These are phyloP conservation scores for Aptenodytes forsteri DNA, from an alignment of 2,113 vertebrate species.

Conservation along the genomic window DNA sequence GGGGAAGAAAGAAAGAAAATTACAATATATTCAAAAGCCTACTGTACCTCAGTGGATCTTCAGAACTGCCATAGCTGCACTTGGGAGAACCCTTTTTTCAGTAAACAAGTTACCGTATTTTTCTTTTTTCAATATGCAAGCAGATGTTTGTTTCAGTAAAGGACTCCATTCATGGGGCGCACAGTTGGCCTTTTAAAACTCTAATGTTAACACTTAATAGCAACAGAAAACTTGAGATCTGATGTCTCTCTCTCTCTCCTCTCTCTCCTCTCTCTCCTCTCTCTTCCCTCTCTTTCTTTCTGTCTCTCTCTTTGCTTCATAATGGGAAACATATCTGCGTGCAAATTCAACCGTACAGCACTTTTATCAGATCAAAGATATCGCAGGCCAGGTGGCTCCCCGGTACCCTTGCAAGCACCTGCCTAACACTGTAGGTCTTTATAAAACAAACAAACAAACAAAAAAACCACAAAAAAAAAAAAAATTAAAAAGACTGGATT, in stretches of 20 bases:
- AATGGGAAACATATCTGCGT: slow-evolving; percentile 82
- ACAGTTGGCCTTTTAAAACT: slow-evolving; percentile 79
- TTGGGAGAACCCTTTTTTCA: slow-evolving; percentile 76
- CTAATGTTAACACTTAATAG: slow-evolving; percentile 76
- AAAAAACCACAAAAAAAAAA: not conserved
- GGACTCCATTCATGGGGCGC: slow-evolving; percentile 71
- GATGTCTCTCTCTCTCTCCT: slow-evolving; percentile 28
- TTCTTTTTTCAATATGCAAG: slow-evolving; percentile 78
- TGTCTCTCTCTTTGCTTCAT: slow-evolving; percentile 69
- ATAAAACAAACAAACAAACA: not conserved
- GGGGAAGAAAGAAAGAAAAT: slow-evolving; percentile 56
- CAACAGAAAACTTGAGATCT: slow-evolving; percentile 75
- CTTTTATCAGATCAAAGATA: slow-evolving; percentile 73
- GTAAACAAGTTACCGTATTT: slow-evolving; percentile 70
- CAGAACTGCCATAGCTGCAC: slow-evolving; percentile 82
- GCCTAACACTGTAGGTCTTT: slow-evolving; percentile 72
- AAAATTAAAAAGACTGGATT: slow-evolving; percentile 48
- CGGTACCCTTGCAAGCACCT: slow-evolving; percentile 62
- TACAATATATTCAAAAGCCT: slow-evolving; percentile 77
- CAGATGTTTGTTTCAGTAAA: slow-evolving; percentile 77
- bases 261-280: not conserved
- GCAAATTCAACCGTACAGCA: slow-evolving; percentile 84
- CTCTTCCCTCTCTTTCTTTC: slow-evolving; percentile 12
- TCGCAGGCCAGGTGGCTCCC: slow-evolving; percentile 47
- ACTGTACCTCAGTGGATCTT: slow-evolving; percentile 88